Evolutionary conservation across 1,140 invertebrate species (phyloP).

Genomic region (Elymnias hypermnestra): DNA sequence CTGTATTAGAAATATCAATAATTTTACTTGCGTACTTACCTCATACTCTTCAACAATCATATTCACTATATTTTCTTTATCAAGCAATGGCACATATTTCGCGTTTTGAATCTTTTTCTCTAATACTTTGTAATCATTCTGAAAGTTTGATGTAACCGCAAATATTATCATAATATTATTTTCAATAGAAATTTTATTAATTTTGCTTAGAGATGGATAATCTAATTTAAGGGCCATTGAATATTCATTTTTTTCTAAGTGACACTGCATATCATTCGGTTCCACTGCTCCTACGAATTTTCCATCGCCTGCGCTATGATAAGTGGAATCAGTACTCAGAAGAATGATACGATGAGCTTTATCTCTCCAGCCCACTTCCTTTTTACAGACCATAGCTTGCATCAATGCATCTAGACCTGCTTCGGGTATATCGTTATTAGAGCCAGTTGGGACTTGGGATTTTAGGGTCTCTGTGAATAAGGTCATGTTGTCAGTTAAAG

Average conservation of each 20-base stretch:
- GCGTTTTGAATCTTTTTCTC: constrained; percentile 80
- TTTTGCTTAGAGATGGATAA: constrained; percentile 83
- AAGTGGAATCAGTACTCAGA: constrained; percentile 79
- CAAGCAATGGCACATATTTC: constrained; percentile 34
- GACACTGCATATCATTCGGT: constrained; percentile 90
- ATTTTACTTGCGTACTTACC: too few relatives aligned
- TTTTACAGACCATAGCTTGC: constrained; percentile 82
- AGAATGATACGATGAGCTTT: constrained; percentile 78
- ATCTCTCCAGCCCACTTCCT: constrained; percentile 79
- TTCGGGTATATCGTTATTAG: constrained; percentile 30
- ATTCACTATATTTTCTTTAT: constrained; percentile 24
- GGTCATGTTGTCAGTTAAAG: constrained; percentile 83
- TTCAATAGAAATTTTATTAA: constrained; percentile 76
- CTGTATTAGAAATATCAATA: too few relatives aligned
- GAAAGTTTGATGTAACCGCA: constrained; percentile 84
- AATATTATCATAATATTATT: constrained; percentile 80
- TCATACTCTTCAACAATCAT: constrained; percentile 86
- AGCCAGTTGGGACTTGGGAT: constrained; percentile 39
- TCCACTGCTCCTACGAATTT: constrained; percentile 89
- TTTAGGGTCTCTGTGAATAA: constrained; percentile 77
- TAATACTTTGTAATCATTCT: constrained; percentile 82
- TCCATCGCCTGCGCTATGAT: constrained; percentile 83
- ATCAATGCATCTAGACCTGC: constrained; percentile 78
- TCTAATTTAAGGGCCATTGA: constrained; percentile 77
- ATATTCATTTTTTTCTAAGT: constrained; percentile 82